Evolutionary conservation across 2,888 invertebrate genomes (phyloP).

Genomic region (Andrena flavipes): DNA sequence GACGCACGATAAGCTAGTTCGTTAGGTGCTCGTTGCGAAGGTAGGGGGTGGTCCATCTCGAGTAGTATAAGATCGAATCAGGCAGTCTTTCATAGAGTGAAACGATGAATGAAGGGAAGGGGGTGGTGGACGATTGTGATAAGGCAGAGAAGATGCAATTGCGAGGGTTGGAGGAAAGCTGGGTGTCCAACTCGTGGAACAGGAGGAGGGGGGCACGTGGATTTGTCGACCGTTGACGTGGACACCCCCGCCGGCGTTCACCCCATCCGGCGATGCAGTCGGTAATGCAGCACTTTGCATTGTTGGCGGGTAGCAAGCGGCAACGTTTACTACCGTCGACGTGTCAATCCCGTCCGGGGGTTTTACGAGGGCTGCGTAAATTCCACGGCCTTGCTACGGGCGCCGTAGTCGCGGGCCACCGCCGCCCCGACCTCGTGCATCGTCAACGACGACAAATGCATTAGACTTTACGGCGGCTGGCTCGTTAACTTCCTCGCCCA

Average conservation of each 20-base stretch:
- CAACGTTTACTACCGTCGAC: constrained; percentile 79
- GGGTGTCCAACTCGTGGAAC: constrained; percentile 14
- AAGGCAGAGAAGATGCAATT: constrained; percentile 53
- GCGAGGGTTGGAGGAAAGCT: constrained; percentile 34
- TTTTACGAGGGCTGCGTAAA: constrained; percentile 82
- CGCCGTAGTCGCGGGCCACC: constrained; percentile 54
- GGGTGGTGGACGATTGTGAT: constrained; percentile 26
- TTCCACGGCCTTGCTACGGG: constrained; percentile 69
- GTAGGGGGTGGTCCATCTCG: constrained; percentile 11
- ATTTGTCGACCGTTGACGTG: constrained; percentile 57
- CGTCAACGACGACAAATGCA: constrained; percentile 79
- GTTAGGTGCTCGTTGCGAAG: constrained; percentile 13
- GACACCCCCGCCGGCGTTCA: constrained; percentile 28
- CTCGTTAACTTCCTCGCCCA: constrained; percentile 70
- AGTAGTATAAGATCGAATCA: constrained; percentile 28
- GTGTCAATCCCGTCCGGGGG: constrained; percentile 80
- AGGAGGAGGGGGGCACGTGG: constrained; percentile 36
- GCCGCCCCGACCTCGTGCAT: constrained; percentile 62
- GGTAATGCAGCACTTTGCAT: constrained; percentile 79
- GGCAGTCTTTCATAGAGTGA: constrained; percentile 24
- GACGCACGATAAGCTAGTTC: constrained; percentile 12
- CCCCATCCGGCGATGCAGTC: constrained; percentile 49
- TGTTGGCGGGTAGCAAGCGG: constrained; percentile 72
- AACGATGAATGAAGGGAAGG: constrained; percentile 35
- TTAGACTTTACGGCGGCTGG: constrained; percentile 80